phyloP scores from a whole-genome alignment of 2,113 vertebrate genomes.

The Puma concolor region DNA sequence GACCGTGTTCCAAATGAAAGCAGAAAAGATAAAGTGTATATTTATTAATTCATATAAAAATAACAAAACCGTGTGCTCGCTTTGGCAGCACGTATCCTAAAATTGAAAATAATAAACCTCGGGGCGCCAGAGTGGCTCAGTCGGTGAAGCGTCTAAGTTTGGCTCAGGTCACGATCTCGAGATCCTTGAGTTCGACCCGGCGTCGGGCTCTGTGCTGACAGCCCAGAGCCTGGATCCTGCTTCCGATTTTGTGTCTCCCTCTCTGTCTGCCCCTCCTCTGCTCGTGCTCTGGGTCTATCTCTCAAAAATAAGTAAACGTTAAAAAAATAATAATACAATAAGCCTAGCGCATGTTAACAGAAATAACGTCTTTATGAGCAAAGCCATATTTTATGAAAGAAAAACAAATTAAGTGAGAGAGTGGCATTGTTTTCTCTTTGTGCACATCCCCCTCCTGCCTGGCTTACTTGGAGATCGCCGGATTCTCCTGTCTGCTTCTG shows the following conservation, averaged over 20 bases:
- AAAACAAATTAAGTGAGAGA: not conserved
- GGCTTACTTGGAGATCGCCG: not conserved
- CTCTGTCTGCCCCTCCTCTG: too few species aligned
- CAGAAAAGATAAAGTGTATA: not conserved
- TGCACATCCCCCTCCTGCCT: not conserved
- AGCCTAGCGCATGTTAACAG: not conserved
- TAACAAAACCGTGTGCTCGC: not conserved
- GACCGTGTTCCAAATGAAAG: not conserved
- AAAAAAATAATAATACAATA: not conserved
- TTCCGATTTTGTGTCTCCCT: too few species aligned
- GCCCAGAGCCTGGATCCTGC: too few species aligned
- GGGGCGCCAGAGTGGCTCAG: too few species aligned
- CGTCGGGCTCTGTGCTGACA: too few species aligned
- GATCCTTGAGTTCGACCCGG: too few species aligned
- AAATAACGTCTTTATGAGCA: not conserved
- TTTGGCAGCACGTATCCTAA: not conserved
- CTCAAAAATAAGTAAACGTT: too few species aligned
- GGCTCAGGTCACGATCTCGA: too few species aligned
- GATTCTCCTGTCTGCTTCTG: too few species aligned
- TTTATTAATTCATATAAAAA: not conserved
- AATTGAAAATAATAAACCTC: not conserved
- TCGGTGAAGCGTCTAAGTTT: too few species aligned
- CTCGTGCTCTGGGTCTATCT: too few species aligned
- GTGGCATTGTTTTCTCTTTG: not conserved
- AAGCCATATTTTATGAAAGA: not conserved